phyloP scores from a whole-genome alignment of 2,797 vertebrate genomes.

The Diglossa cyanea region DNA sequence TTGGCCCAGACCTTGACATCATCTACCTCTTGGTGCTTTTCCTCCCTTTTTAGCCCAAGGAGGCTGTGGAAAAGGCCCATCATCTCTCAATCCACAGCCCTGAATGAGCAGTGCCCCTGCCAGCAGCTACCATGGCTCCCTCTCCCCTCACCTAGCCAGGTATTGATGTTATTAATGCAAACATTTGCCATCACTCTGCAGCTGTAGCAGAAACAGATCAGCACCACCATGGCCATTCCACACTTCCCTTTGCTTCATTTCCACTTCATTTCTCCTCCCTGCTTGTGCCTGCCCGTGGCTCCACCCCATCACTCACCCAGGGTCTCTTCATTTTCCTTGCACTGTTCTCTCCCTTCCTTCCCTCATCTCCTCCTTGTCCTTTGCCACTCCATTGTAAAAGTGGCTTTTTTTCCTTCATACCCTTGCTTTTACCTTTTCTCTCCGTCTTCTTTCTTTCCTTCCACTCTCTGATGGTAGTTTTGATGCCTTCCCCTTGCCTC shows the following conservation, averaged over 20 bases:
- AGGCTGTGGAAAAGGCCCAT: not conserved
- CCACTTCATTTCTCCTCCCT: slow-evolving; percentile 9
- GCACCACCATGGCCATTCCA: not conserved
- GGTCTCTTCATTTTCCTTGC: not conserved
- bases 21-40: not conserved
- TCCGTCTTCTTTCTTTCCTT: not conserved
- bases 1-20: not conserved
- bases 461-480: not conserved
- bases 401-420: not conserved
- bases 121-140: not conserved
- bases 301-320: not conserved
- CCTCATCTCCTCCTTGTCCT: slow-evolving; percentile 1
- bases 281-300: not conserved
- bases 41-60: not conserved
- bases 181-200: not conserved
- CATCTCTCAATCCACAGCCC: not conserved
- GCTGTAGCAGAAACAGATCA: not conserved
- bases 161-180: not conserved
- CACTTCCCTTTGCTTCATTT: not conserved
- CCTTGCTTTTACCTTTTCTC: slow-evolving; percentile 19
- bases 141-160: not conserved
- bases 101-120: accelerated
- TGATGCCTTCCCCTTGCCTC: not conserved
- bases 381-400: not conserved
- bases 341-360: not conserved